Percentiles rank a stretch among this genome's conserved stretches.
These are phyloP conservation scores for Procambarus virginalis DNA, from an alignment of 1,140 invertebrate genomes.

Conservation along the genomic window DNA sequence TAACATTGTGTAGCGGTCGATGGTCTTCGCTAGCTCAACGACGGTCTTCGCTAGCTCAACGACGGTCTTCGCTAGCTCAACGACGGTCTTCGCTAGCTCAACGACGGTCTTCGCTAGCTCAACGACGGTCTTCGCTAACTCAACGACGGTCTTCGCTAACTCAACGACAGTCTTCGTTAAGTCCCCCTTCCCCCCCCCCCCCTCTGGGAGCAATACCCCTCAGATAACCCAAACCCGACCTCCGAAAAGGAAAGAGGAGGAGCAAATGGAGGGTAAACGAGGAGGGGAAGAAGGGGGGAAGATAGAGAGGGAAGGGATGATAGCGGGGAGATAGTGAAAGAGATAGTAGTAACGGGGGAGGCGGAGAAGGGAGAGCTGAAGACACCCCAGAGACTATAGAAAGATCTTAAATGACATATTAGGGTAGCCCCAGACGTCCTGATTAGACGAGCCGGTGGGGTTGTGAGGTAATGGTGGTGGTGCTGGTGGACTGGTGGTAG, in stretches of 20 bases:
- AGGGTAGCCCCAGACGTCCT: conserved; percentile 3
- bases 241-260: background rate
- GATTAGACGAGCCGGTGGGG: conserved; percentile 23
- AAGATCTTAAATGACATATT: conserved; percentile 49
- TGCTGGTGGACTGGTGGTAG: background rate
- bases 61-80: too few species aligned
- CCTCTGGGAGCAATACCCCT: background rate
- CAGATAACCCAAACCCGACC: conserved; percentile 44
- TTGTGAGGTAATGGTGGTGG: conserved; percentile 8
- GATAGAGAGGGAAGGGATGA: background rate
- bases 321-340: background rate
- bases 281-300: background rate
- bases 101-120: too few species aligned
- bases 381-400: conserved; percentile 25
- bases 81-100: too few species aligned
- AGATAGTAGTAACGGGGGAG: background rate
- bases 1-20: too few species aligned
- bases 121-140: too few species aligned
- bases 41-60: background rate
- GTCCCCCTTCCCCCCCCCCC: too few species aligned
- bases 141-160: too few species aligned
- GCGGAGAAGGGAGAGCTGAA: background rate
- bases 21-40: background rate
- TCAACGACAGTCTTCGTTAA: too few species aligned
- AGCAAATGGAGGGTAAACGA: background rate